A percentile compares a stretch with the other conserved stretches of the same genome.
phyloP scores from a whole-genome alignment of 2,113 vertebrate genomes.

The Pangasianodon hypophthalmus region DNA sequence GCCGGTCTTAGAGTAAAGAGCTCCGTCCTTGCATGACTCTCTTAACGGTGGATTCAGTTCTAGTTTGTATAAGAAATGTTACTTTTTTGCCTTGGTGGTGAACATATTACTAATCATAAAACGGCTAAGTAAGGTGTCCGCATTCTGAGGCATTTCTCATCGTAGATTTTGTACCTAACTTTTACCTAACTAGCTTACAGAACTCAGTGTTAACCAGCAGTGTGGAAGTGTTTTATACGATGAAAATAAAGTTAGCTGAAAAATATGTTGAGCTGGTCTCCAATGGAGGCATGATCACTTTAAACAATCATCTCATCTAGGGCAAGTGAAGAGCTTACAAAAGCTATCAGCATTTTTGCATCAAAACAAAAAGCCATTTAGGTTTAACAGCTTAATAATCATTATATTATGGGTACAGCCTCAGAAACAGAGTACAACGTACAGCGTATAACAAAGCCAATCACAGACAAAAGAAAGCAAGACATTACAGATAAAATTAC shows the following conservation, averaged over 20 bases:
- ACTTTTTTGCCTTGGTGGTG: neutral
- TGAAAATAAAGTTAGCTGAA: neutral
- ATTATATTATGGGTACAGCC: neutral
- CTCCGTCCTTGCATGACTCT: neutral
- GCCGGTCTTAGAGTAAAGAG: neutral
- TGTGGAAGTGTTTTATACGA: neutral
- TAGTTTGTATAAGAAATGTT: neutral
- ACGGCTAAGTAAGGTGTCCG: no score
- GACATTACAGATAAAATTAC: conserved; percentile 4
- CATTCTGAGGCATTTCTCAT: neutral
- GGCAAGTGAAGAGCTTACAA: neutral
- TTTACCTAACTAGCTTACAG: neutral
- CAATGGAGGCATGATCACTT: neutral
- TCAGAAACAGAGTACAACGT: neutral
- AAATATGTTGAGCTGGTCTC: neutral
- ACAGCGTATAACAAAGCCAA: no score
- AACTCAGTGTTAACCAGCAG: neutral
- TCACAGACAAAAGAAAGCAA: neutral
- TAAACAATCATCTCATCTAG: neutral
- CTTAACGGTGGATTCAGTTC: neutral
- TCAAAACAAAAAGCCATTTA: neutral
- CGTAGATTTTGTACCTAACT: neutral
- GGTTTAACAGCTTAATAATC: neutral
- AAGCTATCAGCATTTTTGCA: neutral
- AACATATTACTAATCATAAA: no score